A percentile compares a stretch with the other conserved stretches of the same genome.
Evolutionary conservation across 2,888 invertebrate genomes (phyloP).

Genomic region (Chouioia cunea): DNA sequence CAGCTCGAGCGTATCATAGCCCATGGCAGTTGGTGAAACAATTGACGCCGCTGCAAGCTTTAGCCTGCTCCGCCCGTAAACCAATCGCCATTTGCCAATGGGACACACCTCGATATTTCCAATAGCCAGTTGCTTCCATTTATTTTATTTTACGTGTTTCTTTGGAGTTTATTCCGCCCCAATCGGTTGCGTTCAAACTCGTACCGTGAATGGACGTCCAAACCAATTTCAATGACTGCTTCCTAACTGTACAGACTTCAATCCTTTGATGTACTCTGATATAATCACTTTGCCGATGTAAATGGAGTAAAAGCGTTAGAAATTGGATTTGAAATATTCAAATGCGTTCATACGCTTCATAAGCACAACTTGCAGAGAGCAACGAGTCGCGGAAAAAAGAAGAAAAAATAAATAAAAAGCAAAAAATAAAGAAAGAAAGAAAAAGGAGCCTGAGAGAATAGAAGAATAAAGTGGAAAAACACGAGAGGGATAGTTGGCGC

Average conservation of each 20-base stretch:
- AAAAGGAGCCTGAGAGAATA: conserved; percentile 25
- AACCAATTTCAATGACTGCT: neutral
- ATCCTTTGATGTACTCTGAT: neutral
- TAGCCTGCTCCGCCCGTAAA: neutral
- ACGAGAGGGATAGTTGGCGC: too few relatives aligned
- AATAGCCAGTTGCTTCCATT: conserved; percentile 8
- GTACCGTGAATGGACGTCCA: too few relatives aligned
- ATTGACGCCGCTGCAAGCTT: conserved; percentile 8
- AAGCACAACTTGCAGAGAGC: neutral
- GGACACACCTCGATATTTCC: conserved; percentile 15
- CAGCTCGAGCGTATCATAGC: conserved; percentile 3
- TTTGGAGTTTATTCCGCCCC: too few relatives aligned
- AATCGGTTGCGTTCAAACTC: too few relatives aligned
- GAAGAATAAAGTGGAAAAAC: too few relatives aligned
- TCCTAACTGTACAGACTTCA: too few relatives aligned
- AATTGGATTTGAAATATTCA: neutral
- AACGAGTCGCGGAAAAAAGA: neutral
- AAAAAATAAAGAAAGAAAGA: too few relatives aligned
- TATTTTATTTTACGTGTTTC: too few relatives aligned
- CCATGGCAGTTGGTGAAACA: conserved; percentile 36
- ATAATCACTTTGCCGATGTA: too few relatives aligned
- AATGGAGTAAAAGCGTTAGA: neutral
- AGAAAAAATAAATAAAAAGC: too few relatives aligned
- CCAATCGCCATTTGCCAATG: neutral
- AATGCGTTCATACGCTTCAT: neutral